These are phyloP conservation scores for Acrocyrtus sp. DNA, from an alignment of 2,888 invertebrate species.

Conservation along the genomic window DNA sequence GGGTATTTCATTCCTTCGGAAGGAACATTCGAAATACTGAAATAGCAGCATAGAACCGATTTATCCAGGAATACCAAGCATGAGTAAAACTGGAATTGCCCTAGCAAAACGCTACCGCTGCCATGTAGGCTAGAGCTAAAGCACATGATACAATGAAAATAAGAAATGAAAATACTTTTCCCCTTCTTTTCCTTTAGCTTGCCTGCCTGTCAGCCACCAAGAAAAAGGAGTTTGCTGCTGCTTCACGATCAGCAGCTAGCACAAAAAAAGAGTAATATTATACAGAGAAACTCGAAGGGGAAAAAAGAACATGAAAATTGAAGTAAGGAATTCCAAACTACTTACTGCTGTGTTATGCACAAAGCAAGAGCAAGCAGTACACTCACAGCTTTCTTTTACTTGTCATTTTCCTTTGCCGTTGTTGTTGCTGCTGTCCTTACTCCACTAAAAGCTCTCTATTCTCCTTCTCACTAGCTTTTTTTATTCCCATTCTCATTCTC, in stretches of 20 bases:
- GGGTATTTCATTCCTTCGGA: too few species aligned
- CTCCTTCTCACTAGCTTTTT: too few species aligned
- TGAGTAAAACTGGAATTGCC: too few species aligned
- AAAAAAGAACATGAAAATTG: conserved; percentile 32
- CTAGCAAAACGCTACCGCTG: too few species aligned
- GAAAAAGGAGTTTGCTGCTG: conserved; percentile 22
- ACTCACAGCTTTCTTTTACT: neutral
- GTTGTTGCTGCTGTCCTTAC: too few species aligned
- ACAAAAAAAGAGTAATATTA: conserved; percentile 28
- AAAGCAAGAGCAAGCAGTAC: neutral
- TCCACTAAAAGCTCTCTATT: conserved; percentile 7
- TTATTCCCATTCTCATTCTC: too few species aligned
- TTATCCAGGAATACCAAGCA: too few species aligned
- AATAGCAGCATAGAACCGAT: too few species aligned
- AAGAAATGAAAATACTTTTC: conserved; percentile 30
- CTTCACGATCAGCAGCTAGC: conserved; percentile 4
- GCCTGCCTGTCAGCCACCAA: conserved; percentile 20
- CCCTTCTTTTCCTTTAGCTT: conserved; percentile 13
- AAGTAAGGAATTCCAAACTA: conserved; percentile 32
- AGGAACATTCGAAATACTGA: too few species aligned
- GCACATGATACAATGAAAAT: too few species aligned
- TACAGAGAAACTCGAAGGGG: conserved; percentile 19
- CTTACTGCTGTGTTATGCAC: neutral
- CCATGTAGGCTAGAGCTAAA: too few species aligned
- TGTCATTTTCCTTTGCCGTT: too few species aligned